These are phyloP conservation scores for Heterodera filipjevi DNA, from an alignment of 2,888 invertebrate species.

Conservation along the genomic window DNA sequence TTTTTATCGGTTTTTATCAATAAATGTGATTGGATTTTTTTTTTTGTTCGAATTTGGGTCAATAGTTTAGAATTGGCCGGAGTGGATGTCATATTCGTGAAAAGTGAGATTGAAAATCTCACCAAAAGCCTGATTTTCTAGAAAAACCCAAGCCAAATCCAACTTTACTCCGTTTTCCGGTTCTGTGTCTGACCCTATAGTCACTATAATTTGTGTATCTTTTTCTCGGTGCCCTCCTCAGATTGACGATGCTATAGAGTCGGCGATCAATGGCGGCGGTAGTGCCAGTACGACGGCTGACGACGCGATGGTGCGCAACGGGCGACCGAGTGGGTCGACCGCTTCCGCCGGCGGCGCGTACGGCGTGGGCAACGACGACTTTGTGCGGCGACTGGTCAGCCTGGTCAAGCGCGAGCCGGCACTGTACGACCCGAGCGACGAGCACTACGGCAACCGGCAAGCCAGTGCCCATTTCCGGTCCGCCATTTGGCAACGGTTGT, in stretches of 20 bases:
- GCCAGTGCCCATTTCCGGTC: constrained; percentile 38
- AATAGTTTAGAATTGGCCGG: no score
- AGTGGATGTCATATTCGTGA: no score
- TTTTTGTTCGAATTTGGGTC: no score
- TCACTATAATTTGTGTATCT: not conserved
- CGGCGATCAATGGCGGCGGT: constrained; percentile 27
- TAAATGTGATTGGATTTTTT: no score
- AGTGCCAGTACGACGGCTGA: constrained; percentile 3
- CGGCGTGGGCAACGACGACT: constrained; percentile 23
- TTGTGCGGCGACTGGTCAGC: constrained; percentile 31
- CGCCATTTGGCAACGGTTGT: constrained; percentile 35
- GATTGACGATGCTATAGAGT: constrained; percentile 25
- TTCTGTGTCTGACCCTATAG: not conserved
- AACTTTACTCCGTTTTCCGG: not conserved
- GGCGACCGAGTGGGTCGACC: not conserved
- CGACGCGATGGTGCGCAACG: not conserved
- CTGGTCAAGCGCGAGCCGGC: constrained; percentile 36
- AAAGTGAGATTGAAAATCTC: no score
- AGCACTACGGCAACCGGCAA: constrained; percentile 43
- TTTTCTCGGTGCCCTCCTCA: not conserved
- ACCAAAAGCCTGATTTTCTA: no score
- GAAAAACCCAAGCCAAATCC: no score
- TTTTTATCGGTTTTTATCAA: no score
- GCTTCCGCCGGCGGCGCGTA: not conserved
- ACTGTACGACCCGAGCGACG: constrained; percentile 41